Conservation (phyloP, 2,113 vertebrate genomes). For the Microtus ochrogaster region DNA sequence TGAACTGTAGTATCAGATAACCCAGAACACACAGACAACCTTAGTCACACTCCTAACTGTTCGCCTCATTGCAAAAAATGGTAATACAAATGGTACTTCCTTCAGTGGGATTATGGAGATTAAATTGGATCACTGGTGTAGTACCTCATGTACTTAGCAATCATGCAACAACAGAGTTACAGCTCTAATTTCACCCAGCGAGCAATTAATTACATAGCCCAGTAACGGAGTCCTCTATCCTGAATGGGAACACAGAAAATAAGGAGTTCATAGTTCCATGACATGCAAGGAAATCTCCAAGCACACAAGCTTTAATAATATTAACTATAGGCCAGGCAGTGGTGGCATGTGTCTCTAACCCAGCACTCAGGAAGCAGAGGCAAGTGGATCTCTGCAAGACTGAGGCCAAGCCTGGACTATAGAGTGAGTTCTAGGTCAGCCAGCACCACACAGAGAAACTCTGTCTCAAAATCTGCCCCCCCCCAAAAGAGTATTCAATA, state of each 20-base stretch:
- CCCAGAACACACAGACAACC: background rate
- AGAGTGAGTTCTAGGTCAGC: background rate
- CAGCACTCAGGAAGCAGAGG: background rate
- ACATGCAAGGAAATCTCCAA: background rate
- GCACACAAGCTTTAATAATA: background rate
- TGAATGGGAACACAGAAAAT: background rate
- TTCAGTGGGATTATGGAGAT: background rate
- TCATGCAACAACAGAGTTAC: background rate
- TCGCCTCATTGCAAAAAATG: conserved; percentile 3
- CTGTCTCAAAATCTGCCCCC: background rate
- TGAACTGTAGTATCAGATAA: background rate
- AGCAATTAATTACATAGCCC: background rate
- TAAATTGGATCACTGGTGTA: background rate
- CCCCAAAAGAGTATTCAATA: background rate
- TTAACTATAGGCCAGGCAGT: background rate
- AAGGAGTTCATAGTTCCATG: background rate
- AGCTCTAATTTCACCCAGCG: background rate
- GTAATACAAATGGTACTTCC: background rate
- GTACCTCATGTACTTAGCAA: background rate
- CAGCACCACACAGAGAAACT: background rate
- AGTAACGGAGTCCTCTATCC: background rate
- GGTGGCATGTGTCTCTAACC: background rate
- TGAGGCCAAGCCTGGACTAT: background rate
- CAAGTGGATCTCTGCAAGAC: background rate
- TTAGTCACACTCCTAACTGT: background rate